Percentiles rank a stretch among this genome's conserved stretches.
Evolutionary conservation across 2,113 vertebrate genomes (phyloP).

Genomic region (Fregata magnificens): DNA sequence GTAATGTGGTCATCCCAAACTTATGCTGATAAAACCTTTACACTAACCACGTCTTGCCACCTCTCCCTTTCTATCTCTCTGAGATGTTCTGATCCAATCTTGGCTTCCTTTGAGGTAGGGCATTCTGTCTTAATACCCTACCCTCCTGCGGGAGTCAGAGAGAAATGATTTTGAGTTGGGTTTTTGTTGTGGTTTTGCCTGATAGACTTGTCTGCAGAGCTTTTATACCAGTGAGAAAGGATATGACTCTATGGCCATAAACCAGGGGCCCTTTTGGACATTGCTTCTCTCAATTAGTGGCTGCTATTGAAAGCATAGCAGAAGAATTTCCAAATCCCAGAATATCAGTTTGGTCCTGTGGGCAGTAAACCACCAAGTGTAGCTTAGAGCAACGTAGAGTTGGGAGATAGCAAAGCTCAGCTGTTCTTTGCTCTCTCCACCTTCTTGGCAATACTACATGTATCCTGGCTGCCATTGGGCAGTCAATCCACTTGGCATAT

Average conservation of each 20-base stretch:
- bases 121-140: not conserved
- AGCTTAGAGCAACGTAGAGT: not conserved
- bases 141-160: not conserved
- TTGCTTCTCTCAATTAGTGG: not conserved
- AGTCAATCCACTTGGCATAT: not conserved
- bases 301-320: not conserved
- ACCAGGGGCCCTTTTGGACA: not conserved
- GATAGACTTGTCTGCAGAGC: not conserved
- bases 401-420: not conserved
- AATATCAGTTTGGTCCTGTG: not conserved
- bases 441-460: not conserved
- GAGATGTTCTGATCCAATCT: conserved; percentile 51
- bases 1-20: conserved; percentile 44
- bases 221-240: not conserved
- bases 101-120: conserved; percentile 40
- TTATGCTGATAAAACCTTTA: conserved; percentile 54
- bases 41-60: not conserved
- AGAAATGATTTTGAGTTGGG: not conserved
- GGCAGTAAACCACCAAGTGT: not conserved
- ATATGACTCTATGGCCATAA: not conserved
- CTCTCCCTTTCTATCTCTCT: not conserved
- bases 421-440: not conserved
- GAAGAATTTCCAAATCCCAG: not conserved
- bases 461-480: not conserved
- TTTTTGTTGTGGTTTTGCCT: not conserved